A percentile compares a stretch with the other conserved stretches of the same genome.
Evolutionary conservation across 2,797 vertebrate species (phyloP).

Genomic region (Sebastes hopkinsi): DNA sequence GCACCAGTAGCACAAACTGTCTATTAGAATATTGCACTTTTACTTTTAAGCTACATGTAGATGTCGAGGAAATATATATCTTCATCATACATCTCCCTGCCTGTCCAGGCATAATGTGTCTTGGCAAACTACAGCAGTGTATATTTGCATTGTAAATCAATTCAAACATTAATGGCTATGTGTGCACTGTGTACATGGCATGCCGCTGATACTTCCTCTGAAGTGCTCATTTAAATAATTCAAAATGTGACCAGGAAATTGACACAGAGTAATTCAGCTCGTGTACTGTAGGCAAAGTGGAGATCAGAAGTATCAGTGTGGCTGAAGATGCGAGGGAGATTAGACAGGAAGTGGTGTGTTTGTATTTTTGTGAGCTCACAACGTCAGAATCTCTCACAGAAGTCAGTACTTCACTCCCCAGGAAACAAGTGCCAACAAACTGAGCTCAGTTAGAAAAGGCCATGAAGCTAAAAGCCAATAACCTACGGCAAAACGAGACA

Average conservation of each 20-base stretch:
- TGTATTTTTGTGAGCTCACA: not conserved
- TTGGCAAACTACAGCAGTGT: not conserved
- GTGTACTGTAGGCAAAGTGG: not conserved
- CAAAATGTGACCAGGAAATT: slow-evolving; percentile 14
- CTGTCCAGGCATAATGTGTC: not conserved
- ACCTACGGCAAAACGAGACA: not conserved
- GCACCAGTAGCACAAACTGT: not conserved
- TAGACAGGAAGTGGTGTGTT: slow-evolving; percentile 5
- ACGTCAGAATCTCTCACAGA: not conserved
- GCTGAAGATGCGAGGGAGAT: not conserved
- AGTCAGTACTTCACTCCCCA: not conserved
- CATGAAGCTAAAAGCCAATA: not conserved
- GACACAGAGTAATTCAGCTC: not conserved
- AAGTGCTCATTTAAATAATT: slow-evolving; percentile 39
- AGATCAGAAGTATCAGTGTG: not conserved
- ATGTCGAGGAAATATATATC: not conserved
- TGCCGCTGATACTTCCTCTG: not conserved
- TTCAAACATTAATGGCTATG: not conserved
- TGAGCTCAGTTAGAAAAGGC: not conserved
- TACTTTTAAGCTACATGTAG: not conserved
- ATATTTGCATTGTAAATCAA: slow-evolving; percentile 47
- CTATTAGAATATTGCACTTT: not conserved
- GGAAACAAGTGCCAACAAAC: not conserved
- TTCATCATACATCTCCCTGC: not conserved
- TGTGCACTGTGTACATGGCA: not conserved